Conservation (phyloP, 2,113 vertebrate genomes). For the Gymnocephalus cernua region DNA sequence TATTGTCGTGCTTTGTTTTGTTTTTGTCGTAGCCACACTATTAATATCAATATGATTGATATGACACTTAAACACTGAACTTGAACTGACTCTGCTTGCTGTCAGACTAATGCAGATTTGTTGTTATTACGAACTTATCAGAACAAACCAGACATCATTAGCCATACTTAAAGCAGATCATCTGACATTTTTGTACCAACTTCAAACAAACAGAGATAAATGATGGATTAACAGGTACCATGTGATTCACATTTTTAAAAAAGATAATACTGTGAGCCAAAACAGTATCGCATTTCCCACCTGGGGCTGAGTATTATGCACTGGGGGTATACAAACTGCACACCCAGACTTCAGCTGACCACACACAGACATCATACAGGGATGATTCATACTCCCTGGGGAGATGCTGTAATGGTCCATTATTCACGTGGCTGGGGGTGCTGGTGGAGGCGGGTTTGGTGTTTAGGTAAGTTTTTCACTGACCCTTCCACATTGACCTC, state of each 20-base stretch:
- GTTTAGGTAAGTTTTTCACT: conserved; percentile 26
- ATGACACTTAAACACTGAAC: conserved; percentile 10
- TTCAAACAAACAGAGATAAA: conserved; percentile 3
- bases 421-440: conserved; percentile 61
- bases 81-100: conserved; percentile 1
- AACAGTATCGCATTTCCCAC: conserved; percentile 56
- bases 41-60: conserved; percentile 25
- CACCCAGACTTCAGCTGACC: conserved; percentile 55
- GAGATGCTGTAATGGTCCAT: conserved; percentile 61
- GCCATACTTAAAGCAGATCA: conserved; percentile 12
- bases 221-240: conserved; percentile 10
- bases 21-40: conserved; percentile 16
- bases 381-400: conserved; percentile 68
- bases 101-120: conserved; percentile 1
- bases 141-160: neutral
- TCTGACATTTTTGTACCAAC: conserved; percentile 20
- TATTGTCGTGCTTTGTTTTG: conserved; percentile 11
- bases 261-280: neutral
- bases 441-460: conserved; percentile 32
- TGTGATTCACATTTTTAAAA: conserved; percentile 25
- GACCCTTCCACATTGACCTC: conserved; percentile 64
- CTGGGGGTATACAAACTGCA: conserved; percentile 36
- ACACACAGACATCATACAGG: conserved; percentile 70
- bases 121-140: conserved; percentile 10
- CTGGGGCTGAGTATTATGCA: conserved; percentile 33